phyloP scores from a whole-genome alignment of 1,140 invertebrate genomes.

The Magallana angulata region DNA sequence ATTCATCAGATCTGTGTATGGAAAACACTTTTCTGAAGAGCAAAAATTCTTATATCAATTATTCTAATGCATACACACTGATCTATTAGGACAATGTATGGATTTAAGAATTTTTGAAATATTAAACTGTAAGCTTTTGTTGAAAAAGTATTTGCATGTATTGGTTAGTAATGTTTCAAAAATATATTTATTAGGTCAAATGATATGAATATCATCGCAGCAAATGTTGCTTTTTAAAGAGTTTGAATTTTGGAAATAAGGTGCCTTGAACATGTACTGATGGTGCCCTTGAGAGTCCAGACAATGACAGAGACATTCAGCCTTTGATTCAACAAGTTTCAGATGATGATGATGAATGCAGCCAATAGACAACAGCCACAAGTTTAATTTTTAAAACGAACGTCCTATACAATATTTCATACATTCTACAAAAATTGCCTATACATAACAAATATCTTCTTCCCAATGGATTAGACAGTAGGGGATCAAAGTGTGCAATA shows the following conservation, averaged over 20 bases:
- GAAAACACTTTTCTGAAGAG: too few species aligned
- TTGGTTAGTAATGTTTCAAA: background rate
- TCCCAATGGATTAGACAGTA: too few species aligned
- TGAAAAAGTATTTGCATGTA: background rate
- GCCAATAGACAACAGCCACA: too few species aligned
- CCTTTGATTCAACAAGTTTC: background rate
- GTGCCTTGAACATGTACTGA: background rate
- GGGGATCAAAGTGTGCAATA: too few species aligned
- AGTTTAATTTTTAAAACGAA: too few species aligned
- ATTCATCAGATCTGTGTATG: background rate
- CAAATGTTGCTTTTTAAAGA: constrained; percentile 34
- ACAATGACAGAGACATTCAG: background rate
- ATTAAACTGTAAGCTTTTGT: background rate
- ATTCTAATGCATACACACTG: too few species aligned
- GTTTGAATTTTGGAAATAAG: background rate
- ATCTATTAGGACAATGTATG: background rate
- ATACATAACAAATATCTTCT: too few species aligned
- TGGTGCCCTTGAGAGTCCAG: background rate
- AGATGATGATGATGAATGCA: too few species aligned
- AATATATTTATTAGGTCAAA: background rate
- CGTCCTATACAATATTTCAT: too few species aligned
- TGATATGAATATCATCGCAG: background rate
- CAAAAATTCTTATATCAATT: too few species aligned
- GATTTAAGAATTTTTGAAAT: background rate
- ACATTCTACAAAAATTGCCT: too few species aligned